Conservation (phyloP, 1,140 invertebrate species). For the Antheraea pernyi region DNA sequence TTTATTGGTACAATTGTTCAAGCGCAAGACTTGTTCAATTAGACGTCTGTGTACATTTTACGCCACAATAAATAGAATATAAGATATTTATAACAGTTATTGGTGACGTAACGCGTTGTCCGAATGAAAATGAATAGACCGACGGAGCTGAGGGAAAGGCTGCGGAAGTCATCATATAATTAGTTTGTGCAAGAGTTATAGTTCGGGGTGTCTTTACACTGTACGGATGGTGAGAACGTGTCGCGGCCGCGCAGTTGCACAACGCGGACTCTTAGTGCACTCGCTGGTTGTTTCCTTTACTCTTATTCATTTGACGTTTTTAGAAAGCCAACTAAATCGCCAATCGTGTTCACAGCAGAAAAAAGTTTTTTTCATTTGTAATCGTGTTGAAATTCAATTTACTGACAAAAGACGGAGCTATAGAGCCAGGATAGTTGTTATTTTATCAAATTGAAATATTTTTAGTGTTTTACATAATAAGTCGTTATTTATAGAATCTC, state of each 20-base stretch:
- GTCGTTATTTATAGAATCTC: neutral
- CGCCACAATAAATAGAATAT: neutral
- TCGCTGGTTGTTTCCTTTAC: neutral
- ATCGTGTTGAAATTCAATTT: slow-evolving; percentile 1
- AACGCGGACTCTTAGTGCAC: neutral
- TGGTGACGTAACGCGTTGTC: neutral
- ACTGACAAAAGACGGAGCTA: neutral
- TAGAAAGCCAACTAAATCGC: neutral
- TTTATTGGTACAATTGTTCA: neutral
- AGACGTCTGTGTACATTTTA: neutral
- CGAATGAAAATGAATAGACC: neutral
- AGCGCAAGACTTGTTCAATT: neutral
- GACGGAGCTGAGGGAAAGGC: neutral
- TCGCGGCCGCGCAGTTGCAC: neutral
- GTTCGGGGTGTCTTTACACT: no score
- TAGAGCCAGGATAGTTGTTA: neutral
- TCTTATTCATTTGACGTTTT: neutral
- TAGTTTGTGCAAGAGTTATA: neutral
- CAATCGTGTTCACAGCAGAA: neutral
- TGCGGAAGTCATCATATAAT: neutral
- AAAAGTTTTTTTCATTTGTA: neutral
- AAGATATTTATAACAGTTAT: neutral
- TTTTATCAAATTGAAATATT: neutral
- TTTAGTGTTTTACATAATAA: neutral
- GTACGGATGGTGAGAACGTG: no score